These are phyloP conservation scores for Tapera naevia DNA, from an alignment of 2,797 vertebrate species.

Conservation along the genomic window DNA sequence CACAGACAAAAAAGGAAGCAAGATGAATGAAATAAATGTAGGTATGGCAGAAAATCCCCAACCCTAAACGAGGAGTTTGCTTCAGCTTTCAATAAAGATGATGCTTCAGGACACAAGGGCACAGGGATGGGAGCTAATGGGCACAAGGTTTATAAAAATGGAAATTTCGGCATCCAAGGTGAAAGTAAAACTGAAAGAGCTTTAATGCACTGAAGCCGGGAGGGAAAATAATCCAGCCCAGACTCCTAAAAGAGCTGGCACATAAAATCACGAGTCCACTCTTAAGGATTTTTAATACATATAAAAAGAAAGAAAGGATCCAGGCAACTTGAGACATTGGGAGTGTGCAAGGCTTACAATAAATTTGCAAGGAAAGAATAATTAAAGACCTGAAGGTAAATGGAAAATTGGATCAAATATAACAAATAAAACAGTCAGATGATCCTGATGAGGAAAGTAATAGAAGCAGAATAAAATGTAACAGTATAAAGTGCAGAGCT, in stretches of 20 bases:
- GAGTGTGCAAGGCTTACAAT: neutral
- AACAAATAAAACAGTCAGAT: constrained; percentile 50
- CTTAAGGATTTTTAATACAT: neutral
- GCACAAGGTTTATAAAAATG: constrained; percentile 50
- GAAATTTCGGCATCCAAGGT: constrained; percentile 43
- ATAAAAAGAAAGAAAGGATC: neutral
- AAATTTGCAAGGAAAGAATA: constrained; percentile 39
- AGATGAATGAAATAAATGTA: neutral
- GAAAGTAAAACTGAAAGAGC: constrained; percentile 40
- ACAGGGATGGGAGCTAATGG: neutral
- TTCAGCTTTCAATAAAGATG: constrained; percentile 5
- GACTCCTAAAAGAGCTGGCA: constrained; percentile 29
- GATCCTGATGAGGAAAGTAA: constrained; percentile 12
- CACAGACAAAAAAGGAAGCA: neutral
- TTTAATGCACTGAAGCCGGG: constrained; percentile 38
- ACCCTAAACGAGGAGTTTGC: neutral
- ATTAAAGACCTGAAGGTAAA: constrained; percentile 64
- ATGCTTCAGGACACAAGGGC: constrained; percentile 33
- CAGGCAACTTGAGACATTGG: constrained; percentile 8
- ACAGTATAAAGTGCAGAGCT: constrained; percentile 31
- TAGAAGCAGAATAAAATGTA: constrained; percentile 27
- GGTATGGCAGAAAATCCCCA: neutral
- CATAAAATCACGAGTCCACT: neutral
- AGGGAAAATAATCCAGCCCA: constrained; percentile 33
- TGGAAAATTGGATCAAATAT: constrained; percentile 45